Percentiles rank a stretch among this genome's conserved stretches.
Evolutionary conservation across 2,797 vertebrate genomes (phyloP).

Genomic region (Crenichthys baileyi): DNA sequence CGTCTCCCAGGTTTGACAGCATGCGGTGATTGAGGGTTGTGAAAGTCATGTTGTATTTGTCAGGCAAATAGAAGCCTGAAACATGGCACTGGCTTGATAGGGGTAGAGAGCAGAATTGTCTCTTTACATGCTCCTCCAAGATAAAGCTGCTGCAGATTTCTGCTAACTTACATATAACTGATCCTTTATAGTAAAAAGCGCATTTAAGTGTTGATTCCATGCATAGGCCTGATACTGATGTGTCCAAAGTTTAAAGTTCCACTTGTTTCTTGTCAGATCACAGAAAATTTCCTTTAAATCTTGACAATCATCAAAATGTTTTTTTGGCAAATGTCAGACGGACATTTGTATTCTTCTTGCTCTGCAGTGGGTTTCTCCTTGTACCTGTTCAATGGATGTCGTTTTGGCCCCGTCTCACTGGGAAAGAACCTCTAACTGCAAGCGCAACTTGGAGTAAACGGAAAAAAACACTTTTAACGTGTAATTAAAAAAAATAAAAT

Average conservation of each 20-base stretch:
- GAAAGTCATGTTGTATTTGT: constrained; percentile 45
- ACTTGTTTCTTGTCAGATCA: not conserved
- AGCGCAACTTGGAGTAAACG: not conserved
- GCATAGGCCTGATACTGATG: not conserved
- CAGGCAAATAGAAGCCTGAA: constrained; percentile 57
- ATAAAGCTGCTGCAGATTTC: not conserved
- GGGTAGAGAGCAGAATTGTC: constrained; percentile 37
- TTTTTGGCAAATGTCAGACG: not conserved
- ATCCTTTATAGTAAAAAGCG: not conserved
- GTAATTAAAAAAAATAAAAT: too few relatives aligned
- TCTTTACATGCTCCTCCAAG: not conserved
- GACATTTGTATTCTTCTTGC: too few relatives aligned
- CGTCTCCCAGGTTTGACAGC: constrained; percentile 13
- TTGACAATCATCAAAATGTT: not conserved
- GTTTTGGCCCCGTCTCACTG: too few relatives aligned
- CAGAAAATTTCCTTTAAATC: not conserved
- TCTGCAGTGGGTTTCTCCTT: not conserved
- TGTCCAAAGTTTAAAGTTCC: not conserved
- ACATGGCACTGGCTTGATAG: constrained; percentile 56
- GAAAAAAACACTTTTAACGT: too few relatives aligned
- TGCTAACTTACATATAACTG: not conserved
- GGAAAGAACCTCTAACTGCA: not conserved
- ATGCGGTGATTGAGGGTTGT: constrained; percentile 15
- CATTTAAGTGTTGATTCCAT: not conserved
- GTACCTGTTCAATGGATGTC: not conserved